Evolutionary conservation across 2,797 vertebrate species (phyloP).

Genomic region (Liasis olivaceus): DNA sequence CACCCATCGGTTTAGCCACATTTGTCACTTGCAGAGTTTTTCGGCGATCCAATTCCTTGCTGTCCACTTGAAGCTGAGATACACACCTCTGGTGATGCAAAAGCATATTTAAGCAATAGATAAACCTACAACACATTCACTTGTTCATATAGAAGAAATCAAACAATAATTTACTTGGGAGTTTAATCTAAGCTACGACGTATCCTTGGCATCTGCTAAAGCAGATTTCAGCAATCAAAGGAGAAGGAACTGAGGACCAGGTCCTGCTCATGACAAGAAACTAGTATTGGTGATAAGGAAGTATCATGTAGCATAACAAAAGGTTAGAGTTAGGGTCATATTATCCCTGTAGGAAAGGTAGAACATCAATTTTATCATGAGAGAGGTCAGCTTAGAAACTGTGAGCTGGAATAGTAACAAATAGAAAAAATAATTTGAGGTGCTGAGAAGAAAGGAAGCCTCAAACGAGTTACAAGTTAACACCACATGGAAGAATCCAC

Average conservation of each 20-base stretch:
- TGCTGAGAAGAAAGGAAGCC: too few species aligned
- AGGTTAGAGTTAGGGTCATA: too few species aligned
- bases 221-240: neutral
- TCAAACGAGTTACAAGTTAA: too few species aligned
- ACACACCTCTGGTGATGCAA: conserved; percentile 80
- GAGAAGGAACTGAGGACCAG: neutral
- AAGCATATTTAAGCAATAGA: conserved; percentile 25
- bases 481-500: too few species aligned
- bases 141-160: neutral
- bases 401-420: too few species aligned
- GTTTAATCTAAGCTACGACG: neutral
- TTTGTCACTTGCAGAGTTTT: conserved; percentile 88
- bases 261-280: neutral
- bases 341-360: neutral
- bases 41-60: conserved; percentile 89
- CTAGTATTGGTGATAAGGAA: neutral
- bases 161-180: neutral
- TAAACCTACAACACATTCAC: neutral
- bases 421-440: too few species aligned
- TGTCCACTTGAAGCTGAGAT: conserved; percentile 85
- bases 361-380: too few species aligned
- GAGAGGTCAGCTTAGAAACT: too few species aligned
- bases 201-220: neutral
- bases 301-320: neutral
- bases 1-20: conserved; percentile 78